These are phyloP conservation scores for Propithecus perrieri DNA, from an alignment of 2,797 vertebrate species.

Conservation along the genomic window DNA sequence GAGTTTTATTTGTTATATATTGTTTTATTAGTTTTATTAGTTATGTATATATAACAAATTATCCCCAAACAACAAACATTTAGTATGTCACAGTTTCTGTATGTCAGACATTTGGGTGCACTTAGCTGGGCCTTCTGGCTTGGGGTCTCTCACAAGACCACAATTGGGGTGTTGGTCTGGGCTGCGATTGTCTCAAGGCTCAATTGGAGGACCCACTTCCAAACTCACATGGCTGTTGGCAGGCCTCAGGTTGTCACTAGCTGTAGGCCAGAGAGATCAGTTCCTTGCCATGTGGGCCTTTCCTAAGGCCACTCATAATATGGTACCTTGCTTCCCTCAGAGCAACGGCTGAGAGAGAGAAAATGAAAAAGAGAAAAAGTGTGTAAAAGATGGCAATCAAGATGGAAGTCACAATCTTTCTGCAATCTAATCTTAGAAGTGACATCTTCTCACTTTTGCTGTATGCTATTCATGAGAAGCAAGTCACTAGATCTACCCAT, in stretches of 20 bases:
- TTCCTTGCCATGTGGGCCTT: neutral
- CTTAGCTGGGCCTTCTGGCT: neutral
- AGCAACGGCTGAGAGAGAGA: neutral
- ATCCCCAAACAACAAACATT: neutral
- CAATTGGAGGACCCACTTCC: neutral
- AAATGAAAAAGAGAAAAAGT: neutral
- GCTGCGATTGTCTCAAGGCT: neutral
- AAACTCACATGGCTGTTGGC: neutral
- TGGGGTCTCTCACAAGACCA: neutral
- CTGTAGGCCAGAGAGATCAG: neutral
- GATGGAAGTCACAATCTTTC: neutral
- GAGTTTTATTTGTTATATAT: conserved; percentile 7
- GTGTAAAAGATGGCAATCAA: neutral
- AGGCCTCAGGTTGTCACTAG: neutral
- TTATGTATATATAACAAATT: neutral
- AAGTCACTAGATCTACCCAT: neutral
- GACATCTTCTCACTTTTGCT: conserved; percentile 22
- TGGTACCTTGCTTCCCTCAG: neutral
- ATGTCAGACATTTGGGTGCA: neutral
- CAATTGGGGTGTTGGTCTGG: neutral
- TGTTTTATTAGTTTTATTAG: neutral
- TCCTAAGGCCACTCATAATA: neutral
- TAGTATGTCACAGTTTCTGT: neutral
- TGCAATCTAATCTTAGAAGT: neutral
- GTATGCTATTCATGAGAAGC: conserved; percentile 12